A percentile compares a stretch with the other conserved stretches of the same genome.
Conservation (phyloP, 2,888 invertebrate genomes). For the Nycteola revayana region DNA sequence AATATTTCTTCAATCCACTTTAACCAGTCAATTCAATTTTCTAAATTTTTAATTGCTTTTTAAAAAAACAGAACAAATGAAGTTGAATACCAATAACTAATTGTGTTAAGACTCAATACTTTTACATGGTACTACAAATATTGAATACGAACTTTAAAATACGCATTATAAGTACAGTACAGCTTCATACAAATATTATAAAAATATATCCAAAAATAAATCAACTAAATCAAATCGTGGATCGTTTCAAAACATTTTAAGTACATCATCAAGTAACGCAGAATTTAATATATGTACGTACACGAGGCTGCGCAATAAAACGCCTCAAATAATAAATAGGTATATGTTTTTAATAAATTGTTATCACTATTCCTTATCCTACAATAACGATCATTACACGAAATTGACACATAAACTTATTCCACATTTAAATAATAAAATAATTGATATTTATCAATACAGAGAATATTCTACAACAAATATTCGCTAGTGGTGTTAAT, state of each 20-base stretch:
- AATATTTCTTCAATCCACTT: slow-evolving; percentile 25
- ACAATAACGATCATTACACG: slow-evolving; percentile 44
- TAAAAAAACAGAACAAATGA: neutral
- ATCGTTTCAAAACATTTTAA: slow-evolving; percentile 10
- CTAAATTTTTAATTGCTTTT: neutral
- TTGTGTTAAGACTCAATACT: too few relatives aligned
- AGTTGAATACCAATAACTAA: too few relatives aligned
- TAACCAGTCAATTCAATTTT: slow-evolving; percentile 7
- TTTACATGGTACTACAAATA: too few relatives aligned
- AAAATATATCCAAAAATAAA: too few relatives aligned
- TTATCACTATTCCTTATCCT: slow-evolving; percentile 20
- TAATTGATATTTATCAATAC: slow-evolving; percentile 43
- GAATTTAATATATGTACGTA: slow-evolving; percentile 19
- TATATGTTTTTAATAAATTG: slow-evolving; percentile 10
- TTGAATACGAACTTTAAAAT: too few relatives aligned
- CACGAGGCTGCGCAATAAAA: slow-evolving; percentile 10
- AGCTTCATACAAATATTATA: too few relatives aligned
- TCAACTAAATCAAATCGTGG: neutral
- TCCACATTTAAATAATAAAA: slow-evolving; percentile 40
- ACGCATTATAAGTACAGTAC: too few relatives aligned
- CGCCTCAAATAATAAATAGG: slow-evolving; percentile 12
- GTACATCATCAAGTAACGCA: slow-evolving; percentile 33
- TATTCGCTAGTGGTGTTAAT: slow-evolving; percentile 62
- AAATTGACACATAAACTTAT: slow-evolving; percentile 58
- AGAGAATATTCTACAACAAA: slow-evolving; percentile 74